These are phyloP conservation scores for Amblyopsis rosae DNA, from an alignment of 2,113 vertebrate genomes.

Conservation along the genomic window DNA sequence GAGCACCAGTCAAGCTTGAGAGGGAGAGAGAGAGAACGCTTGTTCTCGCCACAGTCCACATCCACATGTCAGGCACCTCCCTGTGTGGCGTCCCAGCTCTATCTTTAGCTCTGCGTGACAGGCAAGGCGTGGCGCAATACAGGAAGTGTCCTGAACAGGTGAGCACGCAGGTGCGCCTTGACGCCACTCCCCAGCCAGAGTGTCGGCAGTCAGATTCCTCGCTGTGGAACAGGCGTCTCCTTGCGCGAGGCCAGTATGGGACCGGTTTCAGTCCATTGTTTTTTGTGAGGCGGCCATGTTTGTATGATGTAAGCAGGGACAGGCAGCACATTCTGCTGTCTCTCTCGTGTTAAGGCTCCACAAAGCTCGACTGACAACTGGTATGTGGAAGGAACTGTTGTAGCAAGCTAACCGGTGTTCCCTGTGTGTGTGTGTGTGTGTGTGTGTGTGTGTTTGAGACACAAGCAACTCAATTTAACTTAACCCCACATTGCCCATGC, in stretches of 20 bases:
- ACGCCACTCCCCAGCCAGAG: background rate
- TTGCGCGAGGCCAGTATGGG: background rate
- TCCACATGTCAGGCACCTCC: constrained; percentile 41
- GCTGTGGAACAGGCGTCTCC: background rate
- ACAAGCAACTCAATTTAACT: too few species aligned
- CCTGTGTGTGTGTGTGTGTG: background rate
- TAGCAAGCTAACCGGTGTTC: background rate
- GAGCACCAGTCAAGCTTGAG: constrained; percentile 12
- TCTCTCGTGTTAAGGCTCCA: background rate
- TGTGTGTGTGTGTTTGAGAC: background rate
- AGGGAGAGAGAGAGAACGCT: background rate
- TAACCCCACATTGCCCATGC: too few species aligned
- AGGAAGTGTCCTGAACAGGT: constrained; percentile 48
- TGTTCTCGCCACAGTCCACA: constrained; percentile 26
- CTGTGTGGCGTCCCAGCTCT: constrained; percentile 35
- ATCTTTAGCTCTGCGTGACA: constrained; percentile 48
- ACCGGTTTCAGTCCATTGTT: too few species aligned
- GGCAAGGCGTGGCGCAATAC: constrained; percentile 49
- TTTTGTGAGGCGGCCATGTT: background rate
- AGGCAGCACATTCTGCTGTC: background rate
- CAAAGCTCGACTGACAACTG: background rate
- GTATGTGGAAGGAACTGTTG: constrained; percentile 15
- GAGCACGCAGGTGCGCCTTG: constrained; percentile 28
- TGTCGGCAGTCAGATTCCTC: background rate
- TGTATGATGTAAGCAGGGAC: background rate